Base-by-base conservation (phyloP, 2,113 vertebrate genomes). In the Lathamus discolor region DNA sequence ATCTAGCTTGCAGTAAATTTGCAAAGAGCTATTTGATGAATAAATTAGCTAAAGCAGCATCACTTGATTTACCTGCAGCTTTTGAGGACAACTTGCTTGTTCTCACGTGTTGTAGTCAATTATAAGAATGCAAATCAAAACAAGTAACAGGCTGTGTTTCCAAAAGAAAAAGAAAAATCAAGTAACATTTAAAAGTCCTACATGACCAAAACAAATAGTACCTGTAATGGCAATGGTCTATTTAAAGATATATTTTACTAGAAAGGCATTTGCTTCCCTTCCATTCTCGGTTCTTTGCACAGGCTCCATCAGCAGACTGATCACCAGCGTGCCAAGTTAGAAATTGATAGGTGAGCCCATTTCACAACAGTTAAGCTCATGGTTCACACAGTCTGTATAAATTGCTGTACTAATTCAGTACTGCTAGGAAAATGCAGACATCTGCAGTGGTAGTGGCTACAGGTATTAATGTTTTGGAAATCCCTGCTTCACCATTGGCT, bases 401-500 rank as follows among this genome's bases (percentile, higher is more conserved):
- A 70, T 31, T 17, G 0, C 16, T 10, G 25, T 9, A 17, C 51
- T 41, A 15, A 9, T 12, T 46, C 27, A 16, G 44, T 7, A 25
- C 8, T 13, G 18, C 49, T 6, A 10, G 27, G 13, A 25, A 78
- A 44, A 43, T 1, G 7, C 80, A 48, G 75, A 54, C 1, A 12
- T 13, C 46, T 20, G 66, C 22, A 6, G 59, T 61, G 33, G 39
- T 4, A 9, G 46, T 2, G 3, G 49, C 80, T 13, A 27, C 7
- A 0, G 14, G 20, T n/a, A 83, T 39, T 18, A 39, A 7, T 3
- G 1, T 7, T 83, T 22, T 35, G 66, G 46, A 22, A 33, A 28
- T 1, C 5, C 7, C 52, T 8, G 1, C 1, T 1, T 37, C 9
- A 7, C 25, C 3, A 11, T 11, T 31, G 48, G 54, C 16, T 41